Percentiles rank a stretch among this genome's conserved stretches.
phyloP scores from a whole-genome alignment of 2,888 invertebrate species.

The Acanthosepion esculentum region DNA sequence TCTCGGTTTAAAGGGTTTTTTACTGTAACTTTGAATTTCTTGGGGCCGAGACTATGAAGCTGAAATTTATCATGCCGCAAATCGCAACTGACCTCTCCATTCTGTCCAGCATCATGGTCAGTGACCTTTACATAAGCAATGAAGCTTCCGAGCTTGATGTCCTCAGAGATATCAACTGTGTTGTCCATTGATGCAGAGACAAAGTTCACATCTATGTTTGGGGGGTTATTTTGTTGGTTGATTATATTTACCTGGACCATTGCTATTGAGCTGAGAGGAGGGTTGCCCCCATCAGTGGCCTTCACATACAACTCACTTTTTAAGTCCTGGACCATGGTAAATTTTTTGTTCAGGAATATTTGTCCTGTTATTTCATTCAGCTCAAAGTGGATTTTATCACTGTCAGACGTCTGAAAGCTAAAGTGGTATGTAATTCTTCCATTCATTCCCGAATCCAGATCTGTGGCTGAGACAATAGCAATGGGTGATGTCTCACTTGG shows the following conservation, averaged over 20 bases:
- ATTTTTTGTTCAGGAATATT: background rate
- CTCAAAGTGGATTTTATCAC: slow-evolving; percentile 14
- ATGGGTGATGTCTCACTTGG: background rate
- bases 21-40: background rate
- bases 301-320: background rate
- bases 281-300: background rate
- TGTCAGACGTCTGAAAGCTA: slow-evolving; percentile 15
- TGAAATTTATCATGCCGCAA: background rate
- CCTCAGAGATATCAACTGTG: background rate
- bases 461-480: background rate
- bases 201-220: slow-evolving; percentile 22
- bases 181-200: background rate
- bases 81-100: slow-evolving; percentile 4
- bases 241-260: background rate
- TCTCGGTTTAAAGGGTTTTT: slow-evolving; percentile 11
- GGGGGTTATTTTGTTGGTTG: slow-evolving; percentile 33
- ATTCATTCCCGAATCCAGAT: background rate
- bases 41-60: slow-evolving; percentile 8
- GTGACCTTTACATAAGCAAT: background rate
- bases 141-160: background rate
- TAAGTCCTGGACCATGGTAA: background rate
- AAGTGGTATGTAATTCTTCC: slow-evolving; percentile 1
- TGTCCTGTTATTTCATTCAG: background rate
- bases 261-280: background rate
- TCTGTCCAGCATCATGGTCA: slow-evolving; percentile 1